These are phyloP conservation scores for Tridacna crocea DNA, from an alignment of 2,888 invertebrate genomes.

Conservation along the genomic window DNA sequence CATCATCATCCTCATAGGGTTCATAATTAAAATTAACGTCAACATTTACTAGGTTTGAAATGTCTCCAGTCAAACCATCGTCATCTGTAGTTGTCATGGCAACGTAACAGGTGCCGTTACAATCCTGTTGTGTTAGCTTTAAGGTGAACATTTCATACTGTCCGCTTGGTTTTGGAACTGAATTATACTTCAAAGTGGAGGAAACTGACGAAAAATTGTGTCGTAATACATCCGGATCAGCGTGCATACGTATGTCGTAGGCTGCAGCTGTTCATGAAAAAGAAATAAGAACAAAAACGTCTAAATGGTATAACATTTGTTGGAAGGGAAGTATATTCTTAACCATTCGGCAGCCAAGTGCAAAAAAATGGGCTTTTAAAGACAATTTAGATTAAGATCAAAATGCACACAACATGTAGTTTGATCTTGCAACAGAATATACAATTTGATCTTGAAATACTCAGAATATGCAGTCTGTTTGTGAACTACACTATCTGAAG, in stretches of 20 bases:
- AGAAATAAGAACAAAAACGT: neutral
- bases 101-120: slow-evolving; percentile 24
- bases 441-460: too few relatives aligned
- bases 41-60: slow-evolving; percentile 21
- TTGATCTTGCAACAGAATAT: too few relatives aligned
- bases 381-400: neutral
- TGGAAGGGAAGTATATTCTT: neutral
- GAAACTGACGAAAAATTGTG: neutral
- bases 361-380: neutral
- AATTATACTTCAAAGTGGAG: neutral
- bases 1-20: slow-evolving; percentile 1
- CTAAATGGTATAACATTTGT: too few relatives aligned
- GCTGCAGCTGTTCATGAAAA: neutral
- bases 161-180: slow-evolving; percentile 6
- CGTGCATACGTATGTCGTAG: slow-evolving; percentile 17
- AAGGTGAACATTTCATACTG: neutral
- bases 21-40: slow-evolving; percentile 24
- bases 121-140: slow-evolving; percentile 1
- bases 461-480: too few relatives aligned
- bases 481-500: too few relatives aligned
- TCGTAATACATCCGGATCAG: neutral
- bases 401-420: neutral
- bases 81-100: slow-evolving; percentile 7
- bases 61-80: neutral
- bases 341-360: neutral